phyloP scores from a whole-genome alignment of 2,113 vertebrate species.

The Bambusicola thoracicus region DNA sequence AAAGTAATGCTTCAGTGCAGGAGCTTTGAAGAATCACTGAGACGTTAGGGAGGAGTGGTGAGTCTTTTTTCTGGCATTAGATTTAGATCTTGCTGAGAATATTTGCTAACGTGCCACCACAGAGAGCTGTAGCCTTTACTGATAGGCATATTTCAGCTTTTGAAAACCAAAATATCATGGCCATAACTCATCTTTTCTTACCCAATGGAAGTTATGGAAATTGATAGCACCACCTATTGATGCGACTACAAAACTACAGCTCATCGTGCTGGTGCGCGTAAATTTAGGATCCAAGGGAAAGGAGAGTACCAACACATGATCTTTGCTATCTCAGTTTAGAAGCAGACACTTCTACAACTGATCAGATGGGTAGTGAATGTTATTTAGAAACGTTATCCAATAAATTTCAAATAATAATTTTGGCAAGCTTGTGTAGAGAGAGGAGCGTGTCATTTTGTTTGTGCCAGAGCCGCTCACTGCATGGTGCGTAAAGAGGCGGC shows the following conservation, averaged over 20 bases:
- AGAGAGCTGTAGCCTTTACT: not conserved
- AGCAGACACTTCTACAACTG: not conserved
- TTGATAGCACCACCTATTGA: conserved; percentile 54
- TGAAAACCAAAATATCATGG: fast-evolving
- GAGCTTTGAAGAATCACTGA: conserved; percentile 55
- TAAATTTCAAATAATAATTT: not conserved
- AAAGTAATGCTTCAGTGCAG: not conserved
- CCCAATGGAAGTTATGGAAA: not conserved
- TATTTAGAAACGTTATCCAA: not conserved
- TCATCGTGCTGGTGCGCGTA: not conserved
- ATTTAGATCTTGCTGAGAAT: not conserved
- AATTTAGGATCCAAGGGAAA: not conserved
- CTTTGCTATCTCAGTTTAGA: not conserved
- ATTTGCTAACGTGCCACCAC: not conserved
- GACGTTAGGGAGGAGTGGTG: not conserved
- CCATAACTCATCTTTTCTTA: not conserved
- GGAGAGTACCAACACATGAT: not conserved
- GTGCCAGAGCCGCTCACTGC: not conserved
- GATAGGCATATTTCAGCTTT: not conserved
- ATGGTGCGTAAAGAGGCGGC: fast-evolving
- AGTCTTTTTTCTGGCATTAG: not conserved
- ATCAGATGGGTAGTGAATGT: not conserved
- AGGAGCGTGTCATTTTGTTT: fast-evolving
- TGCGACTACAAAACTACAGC: not conserved
- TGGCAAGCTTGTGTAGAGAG: not conserved